Base-by-base conservation (phyloP, 2,888 invertebrate species). In the Agrotis segetum region DNA sequence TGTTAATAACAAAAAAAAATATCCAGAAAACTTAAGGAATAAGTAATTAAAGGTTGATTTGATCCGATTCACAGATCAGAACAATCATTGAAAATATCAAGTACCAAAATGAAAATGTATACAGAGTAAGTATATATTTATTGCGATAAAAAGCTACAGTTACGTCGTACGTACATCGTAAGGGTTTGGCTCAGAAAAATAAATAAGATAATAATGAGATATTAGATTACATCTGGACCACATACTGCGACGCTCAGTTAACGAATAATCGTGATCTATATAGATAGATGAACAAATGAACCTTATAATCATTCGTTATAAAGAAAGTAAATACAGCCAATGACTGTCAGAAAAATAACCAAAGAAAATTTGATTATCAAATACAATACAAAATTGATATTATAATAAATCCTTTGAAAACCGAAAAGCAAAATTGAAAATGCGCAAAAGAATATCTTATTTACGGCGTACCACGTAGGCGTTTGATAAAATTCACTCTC, bases 401-500 rank as follows among this genome's bases (percentile, higher is more conserved):
- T 63, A 44, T n/a, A 72, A 74, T 62, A 77, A 80, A 64, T 59
- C 61, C 73, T 77, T 79, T 79, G 63, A 77, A 81, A 77, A 71
- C 61, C 62, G 49, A 81, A 85, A 84, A 75, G 19, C 60, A 67
- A 19, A 68, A 63, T 63, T 72, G 52, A 72, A 74, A 63, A 66
- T 70, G 47, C 44, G 70, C 59, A 74, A 40, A 72, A 80, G 49
- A 89, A 88, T 88, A 87, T 87, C 81, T 86, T 88, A 85, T 89
- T 89, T 86, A 86, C 79, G 70, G 81, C 79, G 85, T 88, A 79
- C 78, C 69, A 83, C 79, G 88, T 89, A 81, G 87, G 88, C 83
- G 85, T 79, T 77, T 83, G 85, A 85, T 87, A 87, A 85, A 87
- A 89, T 89, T 88, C 87, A 90, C 87, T 82, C 87, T 85, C 88